phyloP scores from a whole-genome alignment of 2,797 vertebrate species.

The Picus viridis region DNA sequence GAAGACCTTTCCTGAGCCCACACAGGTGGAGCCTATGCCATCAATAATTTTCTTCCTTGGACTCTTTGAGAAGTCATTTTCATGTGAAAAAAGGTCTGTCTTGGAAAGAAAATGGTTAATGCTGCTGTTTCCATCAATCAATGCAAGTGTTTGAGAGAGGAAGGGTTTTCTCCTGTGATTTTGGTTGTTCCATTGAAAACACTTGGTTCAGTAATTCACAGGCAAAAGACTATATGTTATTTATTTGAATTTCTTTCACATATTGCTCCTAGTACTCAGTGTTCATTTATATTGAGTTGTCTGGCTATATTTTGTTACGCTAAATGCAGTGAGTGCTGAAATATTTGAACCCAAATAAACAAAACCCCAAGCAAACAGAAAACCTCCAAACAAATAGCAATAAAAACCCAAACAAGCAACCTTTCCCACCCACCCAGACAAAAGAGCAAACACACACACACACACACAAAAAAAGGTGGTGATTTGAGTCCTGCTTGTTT shows the following conservation, averaged over 20 bases:
- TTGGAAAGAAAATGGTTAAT: background rate
- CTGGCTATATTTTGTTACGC: background rate
- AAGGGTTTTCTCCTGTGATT: background rate
- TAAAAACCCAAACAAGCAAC: background rate
- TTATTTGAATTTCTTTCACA: background rate
- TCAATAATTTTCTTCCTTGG: background rate
- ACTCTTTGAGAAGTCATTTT: background rate
- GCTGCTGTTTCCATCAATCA: background rate
- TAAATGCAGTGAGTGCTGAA: background rate
- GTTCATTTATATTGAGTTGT: background rate
- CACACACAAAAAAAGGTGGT: background rate
- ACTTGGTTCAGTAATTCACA: background rate
- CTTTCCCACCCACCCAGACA: too few relatives aligned
- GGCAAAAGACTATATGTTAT: background rate
- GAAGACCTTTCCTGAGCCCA: background rate
- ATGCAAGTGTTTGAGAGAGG: background rate
- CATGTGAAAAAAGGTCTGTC: background rate
- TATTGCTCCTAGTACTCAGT: background rate
- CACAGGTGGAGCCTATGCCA: accelerated
- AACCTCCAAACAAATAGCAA: background rate
- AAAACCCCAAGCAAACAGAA: background rate
- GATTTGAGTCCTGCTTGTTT: background rate
- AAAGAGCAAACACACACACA: too few relatives aligned
- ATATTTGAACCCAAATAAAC: background rate
- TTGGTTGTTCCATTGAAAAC: background rate